Base-by-base conservation (phyloP, 1,140 invertebrate species). In the Procambarus virginalis region DNA sequence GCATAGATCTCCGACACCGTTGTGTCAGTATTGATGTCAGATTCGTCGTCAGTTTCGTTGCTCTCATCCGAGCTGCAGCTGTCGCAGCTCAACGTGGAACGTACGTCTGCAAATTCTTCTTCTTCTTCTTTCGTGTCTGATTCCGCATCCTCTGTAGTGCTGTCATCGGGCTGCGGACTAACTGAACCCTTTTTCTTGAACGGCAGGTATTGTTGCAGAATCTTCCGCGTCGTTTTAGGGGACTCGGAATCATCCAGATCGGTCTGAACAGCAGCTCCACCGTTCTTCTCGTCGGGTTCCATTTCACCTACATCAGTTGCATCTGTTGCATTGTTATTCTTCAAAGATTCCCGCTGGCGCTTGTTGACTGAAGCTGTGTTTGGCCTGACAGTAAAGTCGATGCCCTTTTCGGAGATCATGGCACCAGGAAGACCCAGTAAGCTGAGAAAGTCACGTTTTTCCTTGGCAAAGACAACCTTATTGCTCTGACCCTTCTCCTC, bases 401-500 rank as follows among this genome's bases (percentile, higher is more conserved):
- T 58, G 22, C 91, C 91, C 55, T 88, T 87, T 22, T 91, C 86
- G 17, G 91, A 85, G 51, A 92, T 91, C 91, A 92, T 92, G 51
- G 85, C 48, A 4, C 91, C 91, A 9, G 91, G 91, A 1, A 92
- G 73, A 17, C 91, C 91, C 85, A 92, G 49, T 17, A 92, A 68
- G 51, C 83, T 86, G 70, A 92, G 78, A 55, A 92, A 92, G 20
- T 92, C 89, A 4, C 91, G 51, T 64, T 92, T 92, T 46, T 92
- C 91, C 49, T 89, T 92, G 17, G 91, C 78, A 34, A 91, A 92
- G 3, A 92, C 78, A 0, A 92, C 84, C 8, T 90, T 92, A 68
- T 92, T 92, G 58, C 91, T 92, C 45, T 89, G 89, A 14, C 91
- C 91, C 68, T 92, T 92, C 5, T 92, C 91, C 76, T 92, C 85